A percentile compares a stretch with the other conserved stretches of the same genome.
Evolutionary conservation across 2,888 invertebrate species (phyloP).

Genomic region (Drosophila neotestacea): DNA sequence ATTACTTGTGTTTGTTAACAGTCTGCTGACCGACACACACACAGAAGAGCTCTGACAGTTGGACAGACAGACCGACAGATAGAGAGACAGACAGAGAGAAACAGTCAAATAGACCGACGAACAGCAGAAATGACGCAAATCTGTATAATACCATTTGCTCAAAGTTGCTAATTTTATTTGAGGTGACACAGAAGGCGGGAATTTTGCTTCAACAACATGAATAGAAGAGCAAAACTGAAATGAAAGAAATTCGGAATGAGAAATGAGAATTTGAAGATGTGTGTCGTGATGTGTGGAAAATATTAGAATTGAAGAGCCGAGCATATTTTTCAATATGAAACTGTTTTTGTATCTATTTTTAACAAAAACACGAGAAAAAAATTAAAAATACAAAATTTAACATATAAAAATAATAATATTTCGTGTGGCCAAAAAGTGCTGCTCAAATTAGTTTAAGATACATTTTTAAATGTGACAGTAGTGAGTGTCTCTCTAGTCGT

Average conservation of each 20-base stretch:
- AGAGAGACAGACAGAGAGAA: not conserved
- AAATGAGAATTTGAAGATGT: slow-evolving; percentile 43
- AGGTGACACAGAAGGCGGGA: slow-evolving; percentile 82
- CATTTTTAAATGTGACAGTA: slow-evolving; percentile 84
- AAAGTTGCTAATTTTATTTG: slow-evolving; percentile 81
- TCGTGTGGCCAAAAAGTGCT: slow-evolving; percentile 66
- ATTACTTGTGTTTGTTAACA: slow-evolving; percentile 49
- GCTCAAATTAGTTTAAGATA: slow-evolving; percentile 81
- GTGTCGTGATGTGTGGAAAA: slow-evolving; percentile 45
- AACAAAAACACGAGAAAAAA: slow-evolving; percentile 25
- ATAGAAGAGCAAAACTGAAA: slow-evolving; percentile 2
- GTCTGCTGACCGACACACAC: slow-evolving; percentile 26
- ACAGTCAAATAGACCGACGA: slow-evolving; percentile 3
- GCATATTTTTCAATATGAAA: slow-evolving; percentile 59
- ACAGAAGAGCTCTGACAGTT: not conserved
- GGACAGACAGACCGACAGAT: slow-evolving; percentile 1
- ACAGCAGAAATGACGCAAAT: slow-evolving; percentile 74
- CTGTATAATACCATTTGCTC: slow-evolving; percentile 75
- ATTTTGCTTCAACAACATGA: slow-evolving; percentile 45
- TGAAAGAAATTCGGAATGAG: slow-evolving; percentile 7
- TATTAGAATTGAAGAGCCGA: slow-evolving; percentile 66
- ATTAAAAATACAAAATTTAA: slow-evolving; percentile 37
- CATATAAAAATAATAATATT: slow-evolving; percentile 61
- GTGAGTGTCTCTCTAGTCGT: slow-evolving; percentile 71
- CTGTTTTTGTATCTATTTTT: slow-evolving; percentile 64